These are phyloP conservation scores for Chlamydotis undulata DNA, from an alignment of 2,113 vertebrate genomes.

Conservation along the genomic window DNA sequence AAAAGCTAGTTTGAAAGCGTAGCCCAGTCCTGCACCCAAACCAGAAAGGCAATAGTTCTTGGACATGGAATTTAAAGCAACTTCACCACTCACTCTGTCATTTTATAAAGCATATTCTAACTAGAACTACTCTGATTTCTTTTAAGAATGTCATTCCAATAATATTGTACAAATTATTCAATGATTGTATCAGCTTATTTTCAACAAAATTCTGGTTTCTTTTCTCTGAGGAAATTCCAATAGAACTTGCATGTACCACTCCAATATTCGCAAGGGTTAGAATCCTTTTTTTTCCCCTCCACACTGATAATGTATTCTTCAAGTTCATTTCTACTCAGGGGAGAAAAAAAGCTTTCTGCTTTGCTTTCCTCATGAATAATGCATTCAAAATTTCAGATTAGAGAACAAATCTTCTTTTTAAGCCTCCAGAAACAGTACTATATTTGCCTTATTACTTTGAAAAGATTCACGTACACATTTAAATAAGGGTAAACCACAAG, in stretches of 20 bases:
- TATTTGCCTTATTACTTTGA: constrained; percentile 28
- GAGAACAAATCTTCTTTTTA: constrained; percentile 33
- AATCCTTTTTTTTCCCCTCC: background rate
- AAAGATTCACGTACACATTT: background rate
- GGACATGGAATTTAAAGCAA: background rate
- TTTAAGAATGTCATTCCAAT: background rate
- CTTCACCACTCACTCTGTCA: background rate
- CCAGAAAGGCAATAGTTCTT: background rate
- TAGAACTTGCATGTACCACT: background rate
- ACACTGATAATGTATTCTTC: constrained; percentile 11
- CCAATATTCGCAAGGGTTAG: background rate
- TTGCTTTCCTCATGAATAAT: constrained; percentile 46
- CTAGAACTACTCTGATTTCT: background rate
- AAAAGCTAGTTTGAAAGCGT: background rate
- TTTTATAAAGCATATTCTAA: background rate
- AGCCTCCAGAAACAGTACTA: constrained; percentile 23
- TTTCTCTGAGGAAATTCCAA: background rate
- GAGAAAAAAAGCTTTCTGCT: constrained; percentile 22
- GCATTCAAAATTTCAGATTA: constrained; percentile 27
- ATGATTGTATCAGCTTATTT: background rate
- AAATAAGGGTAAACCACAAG: constrained; percentile 6
- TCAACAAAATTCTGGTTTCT: background rate
- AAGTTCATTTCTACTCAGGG: background rate
- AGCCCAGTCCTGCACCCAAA: background rate
- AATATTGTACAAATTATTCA: background rate